These are phyloP conservation scores for Leucopternis melanops DNA, from an alignment of 2,113 vertebrate genomes.

Conservation along the genomic window DNA sequence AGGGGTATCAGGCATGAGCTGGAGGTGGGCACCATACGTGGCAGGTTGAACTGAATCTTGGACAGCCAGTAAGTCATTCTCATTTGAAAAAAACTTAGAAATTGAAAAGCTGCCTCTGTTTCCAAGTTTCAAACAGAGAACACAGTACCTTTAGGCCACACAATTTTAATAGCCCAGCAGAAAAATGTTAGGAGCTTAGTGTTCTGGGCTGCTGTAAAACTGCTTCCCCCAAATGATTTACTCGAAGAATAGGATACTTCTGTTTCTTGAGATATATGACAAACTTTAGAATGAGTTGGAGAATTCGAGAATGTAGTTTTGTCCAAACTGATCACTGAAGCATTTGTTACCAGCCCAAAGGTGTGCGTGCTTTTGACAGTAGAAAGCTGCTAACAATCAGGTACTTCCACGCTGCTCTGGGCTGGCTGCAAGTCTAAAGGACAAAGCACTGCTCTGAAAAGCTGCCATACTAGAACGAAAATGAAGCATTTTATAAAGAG, in stretches of 20 bases:
- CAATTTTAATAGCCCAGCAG: neutral
- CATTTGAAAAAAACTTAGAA: neutral
- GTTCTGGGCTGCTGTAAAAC: neutral
- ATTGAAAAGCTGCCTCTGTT: neutral
- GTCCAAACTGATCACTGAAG: neutral
- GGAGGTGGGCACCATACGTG: too few relatives aligned
- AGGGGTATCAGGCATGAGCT: too few relatives aligned
- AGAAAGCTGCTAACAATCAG: neutral
- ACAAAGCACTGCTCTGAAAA: neutral
- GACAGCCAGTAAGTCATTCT: neutral
- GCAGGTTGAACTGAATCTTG: neutral
- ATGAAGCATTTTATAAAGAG: neutral
- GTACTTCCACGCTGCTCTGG: neutral
- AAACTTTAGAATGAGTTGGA: neutral
- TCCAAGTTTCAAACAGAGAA: neutral
- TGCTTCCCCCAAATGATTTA: neutral
- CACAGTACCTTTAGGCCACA: neutral
- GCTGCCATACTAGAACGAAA: neutral
- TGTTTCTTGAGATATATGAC: neutral
- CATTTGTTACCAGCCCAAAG: neutral
- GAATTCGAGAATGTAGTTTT: neutral
- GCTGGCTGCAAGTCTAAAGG: neutral
- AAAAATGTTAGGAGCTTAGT: neutral
- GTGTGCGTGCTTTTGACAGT: neutral
- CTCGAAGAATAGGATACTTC: neutral